These are phyloP conservation scores for Tinea trinotella DNA, from an alignment of 2,888 invertebrate genomes.

Conservation along the genomic window DNA sequence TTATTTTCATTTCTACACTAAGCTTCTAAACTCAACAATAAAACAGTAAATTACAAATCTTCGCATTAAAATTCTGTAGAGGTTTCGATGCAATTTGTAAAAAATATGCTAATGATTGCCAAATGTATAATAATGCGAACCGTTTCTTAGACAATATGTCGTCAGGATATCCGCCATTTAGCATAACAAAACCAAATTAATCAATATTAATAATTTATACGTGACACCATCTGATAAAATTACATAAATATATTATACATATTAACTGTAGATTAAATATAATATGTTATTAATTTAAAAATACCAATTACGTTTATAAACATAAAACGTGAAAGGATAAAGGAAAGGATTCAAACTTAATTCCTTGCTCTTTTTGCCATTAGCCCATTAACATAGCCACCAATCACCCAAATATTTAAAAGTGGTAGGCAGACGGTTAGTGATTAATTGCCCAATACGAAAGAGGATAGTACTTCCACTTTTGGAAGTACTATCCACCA, in stretches of 20 bases:
- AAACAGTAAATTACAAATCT: neutral
- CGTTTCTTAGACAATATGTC: neutral
- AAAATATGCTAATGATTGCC: conserved; percentile 6
- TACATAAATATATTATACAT: neutral
- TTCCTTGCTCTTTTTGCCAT: too few relatives aligned
- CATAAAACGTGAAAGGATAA: too few relatives aligned
- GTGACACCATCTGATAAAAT: neutral
- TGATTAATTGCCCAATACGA: too few relatives aligned
- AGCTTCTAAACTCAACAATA: neutral
- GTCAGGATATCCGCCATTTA: conserved; percentile 2
- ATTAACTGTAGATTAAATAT: too few relatives aligned
- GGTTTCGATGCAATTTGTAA: neutral
- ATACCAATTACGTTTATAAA: too few relatives aligned
- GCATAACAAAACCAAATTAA: neutral
- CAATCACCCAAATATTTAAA: too few relatives aligned
- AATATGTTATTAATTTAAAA: too few relatives aligned
- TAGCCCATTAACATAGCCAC: too few relatives aligned
- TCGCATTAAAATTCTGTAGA: neutral
- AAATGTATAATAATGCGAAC: neutral
- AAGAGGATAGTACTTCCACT: too few relatives aligned
- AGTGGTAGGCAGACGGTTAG: too few relatives aligned
- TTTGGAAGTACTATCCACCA: too few relatives aligned
- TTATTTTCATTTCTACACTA: neutral
- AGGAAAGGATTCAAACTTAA: too few relatives aligned
- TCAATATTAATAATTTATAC: conserved; percentile 5